These are phyloP conservation scores for Plusia festucae DNA, from an alignment of 2,888 invertebrate species.

Conservation along the genomic window DNA sequence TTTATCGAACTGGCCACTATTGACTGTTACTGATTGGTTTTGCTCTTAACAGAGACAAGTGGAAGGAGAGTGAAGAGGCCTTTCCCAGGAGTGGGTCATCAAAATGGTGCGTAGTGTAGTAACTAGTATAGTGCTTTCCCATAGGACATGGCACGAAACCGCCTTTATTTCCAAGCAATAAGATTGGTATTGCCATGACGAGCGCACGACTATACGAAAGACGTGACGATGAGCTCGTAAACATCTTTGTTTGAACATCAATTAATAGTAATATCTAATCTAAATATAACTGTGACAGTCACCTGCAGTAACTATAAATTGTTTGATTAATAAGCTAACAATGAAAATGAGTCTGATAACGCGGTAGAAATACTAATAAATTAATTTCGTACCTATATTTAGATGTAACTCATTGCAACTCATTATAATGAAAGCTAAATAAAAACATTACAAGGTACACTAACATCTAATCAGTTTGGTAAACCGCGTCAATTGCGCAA, in stretches of 20 bases:
- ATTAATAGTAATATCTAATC: slow-evolving; percentile 4
- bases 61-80: too few relatives aligned
- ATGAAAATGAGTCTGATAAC: slow-evolving; percentile 24
- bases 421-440: background rate
- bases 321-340: slow-evolving; percentile 19
- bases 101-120: too few relatives aligned
- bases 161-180: background rate
- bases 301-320: slow-evolving; percentile 5
- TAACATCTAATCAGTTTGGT: slow-evolving; percentile 28
- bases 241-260: background rate
- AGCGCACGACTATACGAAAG: background rate
- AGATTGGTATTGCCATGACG: background rate
- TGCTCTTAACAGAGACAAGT: too few relatives aligned
- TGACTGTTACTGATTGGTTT: too few relatives aligned
- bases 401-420: slow-evolving; percentile 1
- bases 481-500: slow-evolving; percentile 33
- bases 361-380: slow-evolving; percentile 24
- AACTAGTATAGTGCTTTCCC: too few relatives aligned
- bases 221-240: background rate
- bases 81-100: too few relatives aligned
- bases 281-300: slow-evolving; percentile 1
- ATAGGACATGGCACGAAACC: too few relatives aligned
- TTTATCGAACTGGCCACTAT: too few relatives aligned
- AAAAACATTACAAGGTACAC: background rate
- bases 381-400: background rate